Percentiles rank a stretch among this genome's conserved stretches.
phyloP scores from a whole-genome alignment of 2,113 vertebrate genomes.

The Willisornis vidua region DNA sequence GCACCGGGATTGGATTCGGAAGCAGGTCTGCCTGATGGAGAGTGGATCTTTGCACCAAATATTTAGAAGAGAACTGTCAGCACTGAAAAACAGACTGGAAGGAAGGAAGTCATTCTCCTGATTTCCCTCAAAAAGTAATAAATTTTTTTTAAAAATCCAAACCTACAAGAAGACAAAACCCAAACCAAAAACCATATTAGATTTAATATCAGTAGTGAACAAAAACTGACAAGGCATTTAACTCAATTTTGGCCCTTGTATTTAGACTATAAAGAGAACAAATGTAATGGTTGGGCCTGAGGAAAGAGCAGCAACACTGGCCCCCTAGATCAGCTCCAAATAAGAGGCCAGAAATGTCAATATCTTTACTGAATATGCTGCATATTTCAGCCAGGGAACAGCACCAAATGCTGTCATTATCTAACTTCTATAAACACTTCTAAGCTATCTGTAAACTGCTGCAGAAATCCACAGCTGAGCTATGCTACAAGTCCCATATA shows the following conservation, averaged over 20 bases:
- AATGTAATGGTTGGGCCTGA: neutral
- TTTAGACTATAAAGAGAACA: neutral
- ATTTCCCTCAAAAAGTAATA: neutral
- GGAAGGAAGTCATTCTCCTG: neutral
- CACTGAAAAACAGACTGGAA: neutral
- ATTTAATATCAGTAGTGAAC: neutral
- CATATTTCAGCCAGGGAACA: neutral
- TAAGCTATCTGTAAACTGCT: neutral
- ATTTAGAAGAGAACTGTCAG: neutral
- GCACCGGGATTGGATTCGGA: rapidly evolving
- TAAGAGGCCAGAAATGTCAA: neutral
- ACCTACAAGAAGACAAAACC: neutral
- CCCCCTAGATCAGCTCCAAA: neutral
- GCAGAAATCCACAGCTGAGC: neutral
- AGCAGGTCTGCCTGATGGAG: neutral
- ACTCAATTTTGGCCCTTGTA: neutral
- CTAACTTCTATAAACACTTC: neutral
- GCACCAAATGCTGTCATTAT: neutral
- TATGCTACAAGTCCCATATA: neutral
- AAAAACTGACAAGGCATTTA: neutral
- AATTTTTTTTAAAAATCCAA: neutral
- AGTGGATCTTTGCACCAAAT: neutral
- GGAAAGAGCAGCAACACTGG: neutral
- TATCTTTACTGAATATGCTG: neutral
- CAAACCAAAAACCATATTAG: rapidly evolving